Evolutionary conservation across 2,888 invertebrate species (phyloP).

Genomic region (Lepidocyrtinus sp.): DNA sequence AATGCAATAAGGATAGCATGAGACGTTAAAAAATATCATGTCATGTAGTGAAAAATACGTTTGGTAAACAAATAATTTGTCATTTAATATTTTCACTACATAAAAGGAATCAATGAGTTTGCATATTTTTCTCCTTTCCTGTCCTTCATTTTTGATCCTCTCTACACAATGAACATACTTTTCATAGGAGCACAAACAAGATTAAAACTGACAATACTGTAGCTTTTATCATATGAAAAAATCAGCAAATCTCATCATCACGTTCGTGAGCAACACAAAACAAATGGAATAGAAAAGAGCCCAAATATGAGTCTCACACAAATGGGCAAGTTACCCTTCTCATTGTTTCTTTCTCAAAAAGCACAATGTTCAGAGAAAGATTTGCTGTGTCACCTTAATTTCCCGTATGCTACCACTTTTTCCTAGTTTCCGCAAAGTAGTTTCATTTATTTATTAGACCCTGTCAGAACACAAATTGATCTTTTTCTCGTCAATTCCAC

Average conservation of each 20-base stretch:
- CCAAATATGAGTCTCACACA: background rate
- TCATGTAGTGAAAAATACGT: background rate
- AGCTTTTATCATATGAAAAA: slow-evolving; percentile 16
- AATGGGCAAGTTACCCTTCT: background rate
- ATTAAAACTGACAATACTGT: slow-evolving; percentile 12
- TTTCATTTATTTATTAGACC: no score
- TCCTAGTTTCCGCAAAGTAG: no score
- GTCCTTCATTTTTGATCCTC: background rate
- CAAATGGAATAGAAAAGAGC: background rate
- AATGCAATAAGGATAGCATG: no score
- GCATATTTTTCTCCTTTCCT: slow-evolving; percentile 21
- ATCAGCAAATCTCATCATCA: slow-evolving; percentile 25
- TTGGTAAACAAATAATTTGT: background rate
- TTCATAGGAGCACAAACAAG: slow-evolving; percentile 16
- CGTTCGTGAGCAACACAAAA: background rate
- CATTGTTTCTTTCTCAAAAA: background rate
- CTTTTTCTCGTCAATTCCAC: no score
- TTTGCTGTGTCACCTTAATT: background rate
- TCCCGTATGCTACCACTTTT: no score
- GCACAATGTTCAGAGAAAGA: no score
- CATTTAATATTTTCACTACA: slow-evolving; percentile 2
- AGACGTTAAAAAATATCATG: background rate
- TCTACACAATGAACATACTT: background rate
- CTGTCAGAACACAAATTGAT: no score
- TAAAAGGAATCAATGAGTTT: slow-evolving; percentile 24